Percentiles rank a stretch among this genome's conserved stretches.
These are phyloP conservation scores for Colius striatus DNA, from an alignment of 2,113 vertebrate genomes.

Conservation along the genomic window DNA sequence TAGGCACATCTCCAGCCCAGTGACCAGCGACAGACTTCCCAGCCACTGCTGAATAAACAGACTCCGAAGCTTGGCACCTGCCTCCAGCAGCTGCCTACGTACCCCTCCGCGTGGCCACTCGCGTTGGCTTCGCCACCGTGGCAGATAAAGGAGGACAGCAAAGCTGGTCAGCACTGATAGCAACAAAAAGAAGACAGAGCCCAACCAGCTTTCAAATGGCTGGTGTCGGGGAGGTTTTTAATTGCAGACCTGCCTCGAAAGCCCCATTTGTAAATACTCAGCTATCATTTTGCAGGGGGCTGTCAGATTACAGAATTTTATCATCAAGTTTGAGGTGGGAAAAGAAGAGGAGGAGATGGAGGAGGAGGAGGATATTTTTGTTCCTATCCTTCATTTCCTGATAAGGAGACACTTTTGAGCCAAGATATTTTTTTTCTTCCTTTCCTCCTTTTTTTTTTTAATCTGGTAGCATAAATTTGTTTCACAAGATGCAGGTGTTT, in stretches of 20 bases:
- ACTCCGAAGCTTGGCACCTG: background rate
- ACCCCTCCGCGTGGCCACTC: background rate
- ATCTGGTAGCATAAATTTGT: slow-evolving; percentile 20
- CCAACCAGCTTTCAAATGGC: background rate
- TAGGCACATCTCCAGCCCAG: slow-evolving; percentile 30
- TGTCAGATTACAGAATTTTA: slow-evolving; percentile 40
- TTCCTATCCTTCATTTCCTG: slow-evolving; percentile 57
- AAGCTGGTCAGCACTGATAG: background rate
- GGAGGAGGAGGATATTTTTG: slow-evolving; percentile 65
- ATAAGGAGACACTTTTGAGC: slow-evolving; percentile 48
- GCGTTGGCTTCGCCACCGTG: background rate
- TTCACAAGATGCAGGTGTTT: slow-evolving; percentile 55
- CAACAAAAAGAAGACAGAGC: background rate
- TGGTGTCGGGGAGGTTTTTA: background rate
- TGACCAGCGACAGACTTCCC: slow-evolving; percentile 11
- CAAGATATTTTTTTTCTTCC: background rate
- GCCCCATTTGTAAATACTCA: background rate
- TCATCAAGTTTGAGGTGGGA: slow-evolving; percentile 46
- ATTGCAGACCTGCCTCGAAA: background rate
- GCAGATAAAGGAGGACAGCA: background rate
- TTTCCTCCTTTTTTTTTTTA: background rate
- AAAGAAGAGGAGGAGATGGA: slow-evolving; percentile 57
- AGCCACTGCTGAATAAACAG: background rate
- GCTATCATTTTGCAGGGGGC: background rate
- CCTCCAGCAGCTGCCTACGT: background rate